A percentile compares a stretch with the other conserved stretches of the same genome.
Conservation (phyloP, 1,140 invertebrate genomes). For the Brachionus koreanus region DNA sequence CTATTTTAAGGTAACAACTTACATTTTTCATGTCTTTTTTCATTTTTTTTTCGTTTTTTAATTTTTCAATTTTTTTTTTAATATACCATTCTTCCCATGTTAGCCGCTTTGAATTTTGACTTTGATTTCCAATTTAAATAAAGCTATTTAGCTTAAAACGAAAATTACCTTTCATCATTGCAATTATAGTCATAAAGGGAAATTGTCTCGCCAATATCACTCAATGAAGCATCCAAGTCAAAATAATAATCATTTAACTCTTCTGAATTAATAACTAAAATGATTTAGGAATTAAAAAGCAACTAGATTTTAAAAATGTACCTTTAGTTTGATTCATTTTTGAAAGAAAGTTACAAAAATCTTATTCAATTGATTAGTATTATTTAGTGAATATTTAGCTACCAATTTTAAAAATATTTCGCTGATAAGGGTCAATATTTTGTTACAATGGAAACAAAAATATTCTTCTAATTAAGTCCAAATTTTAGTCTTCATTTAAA, state of each 20-base stretch:
- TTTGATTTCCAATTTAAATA: neutral
- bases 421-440: neutral
- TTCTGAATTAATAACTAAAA: neutral
- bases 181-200: constrained; percentile 5
- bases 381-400: neutral
- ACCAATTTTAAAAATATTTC: neutral
- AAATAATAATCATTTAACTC: neutral
- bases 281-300: neutral
- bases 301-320: neutral
- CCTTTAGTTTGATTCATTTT: neutral
- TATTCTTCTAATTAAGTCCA: neutral
- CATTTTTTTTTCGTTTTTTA: constrained; percentile 29
- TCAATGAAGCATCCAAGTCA: neutral
- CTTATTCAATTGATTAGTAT: neutral
- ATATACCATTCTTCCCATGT: constrained; percentile 44
- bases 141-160: neutral
- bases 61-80: constrained; percentile 29
- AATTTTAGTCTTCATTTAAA: neutral
- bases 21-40: neutral
- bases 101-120: neutral
- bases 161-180: constrained; percentile 32
- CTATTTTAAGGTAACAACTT: too few relatives aligned
- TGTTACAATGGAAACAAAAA: neutral
- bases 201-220: constrained; percentile 31
- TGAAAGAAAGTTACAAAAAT: neutral